These are phyloP conservation scores for Ypsolopha scabrella DNA, from an alignment of 2,888 invertebrate genomes.

Conservation along the genomic window DNA sequence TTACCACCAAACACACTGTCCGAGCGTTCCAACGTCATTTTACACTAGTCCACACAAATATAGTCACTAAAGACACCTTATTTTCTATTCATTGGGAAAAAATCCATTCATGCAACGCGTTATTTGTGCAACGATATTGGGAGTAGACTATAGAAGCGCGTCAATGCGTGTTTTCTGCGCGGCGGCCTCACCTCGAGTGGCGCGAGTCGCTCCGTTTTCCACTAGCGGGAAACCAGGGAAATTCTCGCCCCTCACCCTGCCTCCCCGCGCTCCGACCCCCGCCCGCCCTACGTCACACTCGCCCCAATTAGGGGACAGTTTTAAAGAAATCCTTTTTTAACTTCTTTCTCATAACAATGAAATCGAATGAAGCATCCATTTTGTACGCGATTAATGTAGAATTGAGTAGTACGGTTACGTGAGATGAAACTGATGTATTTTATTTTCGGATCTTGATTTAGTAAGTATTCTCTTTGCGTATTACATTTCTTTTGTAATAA, in stretches of 20 bases:
- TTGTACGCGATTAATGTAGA: too few species aligned
- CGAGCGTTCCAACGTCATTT: slow-evolving; percentile 61
- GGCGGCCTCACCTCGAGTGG: slow-evolving; percentile 29
- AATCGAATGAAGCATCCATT: slow-evolving; percentile 13
- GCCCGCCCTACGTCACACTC: slow-evolving; percentile 7
- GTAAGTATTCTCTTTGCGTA: too few species aligned
- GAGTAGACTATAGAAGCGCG: background rate
- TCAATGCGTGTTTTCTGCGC: slow-evolving; percentile 33
- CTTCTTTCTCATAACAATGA: slow-evolving; percentile 22
- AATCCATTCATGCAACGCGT: background rate
- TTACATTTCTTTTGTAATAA: too few species aligned
- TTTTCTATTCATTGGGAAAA: background rate
- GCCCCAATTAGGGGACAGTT: slow-evolving; percentile 31
- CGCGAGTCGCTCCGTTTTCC: slow-evolving; percentile 31
- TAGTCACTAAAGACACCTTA: slow-evolving; percentile 9
- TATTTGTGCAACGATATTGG: background rate
- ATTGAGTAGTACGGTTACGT: too few species aligned
- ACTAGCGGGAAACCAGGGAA: slow-evolving; percentile 28
- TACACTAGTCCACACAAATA: slow-evolving; percentile 21
- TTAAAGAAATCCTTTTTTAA: slow-evolving; percentile 15
- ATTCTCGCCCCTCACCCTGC: slow-evolving; percentile 37
- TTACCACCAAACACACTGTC: slow-evolving; percentile 53
- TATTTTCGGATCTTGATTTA: too few species aligned
- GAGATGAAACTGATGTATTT: too few species aligned
- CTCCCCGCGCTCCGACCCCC: slow-evolving; percentile 31